Conservation (phyloP, 2,797 vertebrate genomes). For the Typhlichthys eigenmanni region DNA sequence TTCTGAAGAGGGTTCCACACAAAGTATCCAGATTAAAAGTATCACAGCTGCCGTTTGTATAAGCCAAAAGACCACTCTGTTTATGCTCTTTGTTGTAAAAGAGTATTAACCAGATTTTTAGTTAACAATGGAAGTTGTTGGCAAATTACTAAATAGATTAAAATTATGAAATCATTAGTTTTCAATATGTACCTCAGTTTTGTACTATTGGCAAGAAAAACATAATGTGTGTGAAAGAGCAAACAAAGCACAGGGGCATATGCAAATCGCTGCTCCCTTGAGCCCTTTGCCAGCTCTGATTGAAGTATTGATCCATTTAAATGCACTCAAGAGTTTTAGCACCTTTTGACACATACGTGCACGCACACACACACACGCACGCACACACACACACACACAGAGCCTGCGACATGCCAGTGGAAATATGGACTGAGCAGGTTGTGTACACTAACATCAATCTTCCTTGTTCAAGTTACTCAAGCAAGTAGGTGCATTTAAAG, state of each 20-base stretch:
- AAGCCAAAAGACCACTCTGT: too few species aligned
- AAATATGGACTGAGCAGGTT: slow-evolving; percentile 12
- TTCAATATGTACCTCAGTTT: slow-evolving; percentile 11
- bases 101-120: too few species aligned
- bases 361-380: neutral
- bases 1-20: too few species aligned
- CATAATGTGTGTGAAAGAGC: slow-evolving; percentile 27
- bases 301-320: slow-evolving; percentile 81
- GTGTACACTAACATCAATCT: slow-evolving; percentile 55
- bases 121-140: too few species aligned
- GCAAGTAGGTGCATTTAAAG: slow-evolving; percentile 65
- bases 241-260: slow-evolving; percentile 64
- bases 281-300: slow-evolving; percentile 72
- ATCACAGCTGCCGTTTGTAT: too few species aligned
- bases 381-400: neutral
- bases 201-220: too few species aligned
- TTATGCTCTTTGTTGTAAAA: too few species aligned
- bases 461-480: slow-evolving; percentile 65
- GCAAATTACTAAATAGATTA: too few species aligned
- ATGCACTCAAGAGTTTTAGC: slow-evolving; percentile 58
- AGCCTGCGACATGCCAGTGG: neutral
- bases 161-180: slow-evolving; percentile 2
- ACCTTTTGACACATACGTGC: slow-evolving; percentile 13
- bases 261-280: slow-evolving; percentile 61
- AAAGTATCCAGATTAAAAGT: too few species aligned